A percentile compares a stretch with the other conserved stretches of the same genome.
Conservation (phyloP, 2,113 vertebrate genomes). For the cattle (Bos taurus) region DNA sequence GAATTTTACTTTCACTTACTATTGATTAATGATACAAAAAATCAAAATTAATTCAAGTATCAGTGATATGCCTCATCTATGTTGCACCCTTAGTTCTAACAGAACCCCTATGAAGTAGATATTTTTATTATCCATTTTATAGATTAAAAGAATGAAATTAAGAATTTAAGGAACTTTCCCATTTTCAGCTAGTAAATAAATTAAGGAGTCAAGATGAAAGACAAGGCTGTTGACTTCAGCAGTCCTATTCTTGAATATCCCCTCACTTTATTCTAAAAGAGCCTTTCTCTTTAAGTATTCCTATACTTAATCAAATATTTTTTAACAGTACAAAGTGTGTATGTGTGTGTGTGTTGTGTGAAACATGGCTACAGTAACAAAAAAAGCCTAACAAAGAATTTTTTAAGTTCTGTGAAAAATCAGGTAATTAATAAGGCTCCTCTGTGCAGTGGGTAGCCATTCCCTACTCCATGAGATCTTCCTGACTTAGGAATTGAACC, state of each 20-base stretch:
- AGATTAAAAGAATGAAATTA: background rate
- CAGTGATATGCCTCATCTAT: background rate
- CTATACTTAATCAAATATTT: background rate
- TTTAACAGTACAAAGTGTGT: background rate
- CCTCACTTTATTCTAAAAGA: background rate
- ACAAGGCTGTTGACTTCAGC: background rate
- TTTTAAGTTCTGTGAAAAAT: background rate
- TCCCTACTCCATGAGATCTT: background rate
- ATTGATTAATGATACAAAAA: background rate
- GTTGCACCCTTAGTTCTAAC: background rate
- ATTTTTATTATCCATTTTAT: background rate
- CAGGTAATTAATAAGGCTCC: background rate
- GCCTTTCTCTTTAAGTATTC: background rate
- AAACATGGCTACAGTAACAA: background rate
- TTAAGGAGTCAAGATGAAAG: background rate
- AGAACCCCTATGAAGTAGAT: background rate
- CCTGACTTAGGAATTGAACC: background rate
- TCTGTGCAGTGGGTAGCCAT: background rate
- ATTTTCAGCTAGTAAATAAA: background rate
- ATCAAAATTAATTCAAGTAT: background rate
- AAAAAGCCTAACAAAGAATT: background rate
- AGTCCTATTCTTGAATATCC: background rate
- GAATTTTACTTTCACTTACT: background rate
- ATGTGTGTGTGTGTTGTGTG: background rate
- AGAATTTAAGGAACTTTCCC: background rate